Evolutionary conservation across 2,797 vertebrate species (phyloP).

Genomic region (Cetoscarus ocellatus): DNA sequence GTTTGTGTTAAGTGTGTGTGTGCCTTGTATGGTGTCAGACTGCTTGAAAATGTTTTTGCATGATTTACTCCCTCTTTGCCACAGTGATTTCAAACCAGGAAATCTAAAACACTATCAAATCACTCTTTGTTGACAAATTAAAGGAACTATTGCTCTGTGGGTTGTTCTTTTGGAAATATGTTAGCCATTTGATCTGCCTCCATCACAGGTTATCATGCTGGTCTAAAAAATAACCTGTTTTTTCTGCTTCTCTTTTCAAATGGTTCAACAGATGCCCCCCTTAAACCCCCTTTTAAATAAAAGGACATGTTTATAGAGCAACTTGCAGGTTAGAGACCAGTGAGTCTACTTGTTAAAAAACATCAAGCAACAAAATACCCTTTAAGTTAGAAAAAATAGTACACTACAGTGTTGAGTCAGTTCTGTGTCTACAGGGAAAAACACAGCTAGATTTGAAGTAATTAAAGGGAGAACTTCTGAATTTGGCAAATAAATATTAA

Average conservation of each 20-base stretch:
- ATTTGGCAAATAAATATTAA: too few species aligned
- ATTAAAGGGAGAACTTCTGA: too few species aligned
- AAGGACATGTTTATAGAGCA: neutral
- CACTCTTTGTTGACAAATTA: conserved; percentile 31
- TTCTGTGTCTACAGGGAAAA: too few species aligned
- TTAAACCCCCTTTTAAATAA: neutral
- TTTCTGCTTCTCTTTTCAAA: neutral
- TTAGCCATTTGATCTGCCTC: conserved; percentile 23
- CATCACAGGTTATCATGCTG: neutral
- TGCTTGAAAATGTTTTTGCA: conserved; percentile 44
- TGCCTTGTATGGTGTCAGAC: conserved; percentile 27
- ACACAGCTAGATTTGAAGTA: too few species aligned
- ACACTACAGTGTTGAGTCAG: too few species aligned
- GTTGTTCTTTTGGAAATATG: neutral
- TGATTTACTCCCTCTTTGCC: conserved; percentile 40
- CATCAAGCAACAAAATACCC: too few species aligned
- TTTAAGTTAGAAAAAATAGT: too few species aligned
- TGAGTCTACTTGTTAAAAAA: too few species aligned
- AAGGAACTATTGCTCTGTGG: conserved; percentile 19
- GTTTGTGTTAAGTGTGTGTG: conserved; percentile 13
- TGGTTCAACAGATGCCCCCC: neutral
- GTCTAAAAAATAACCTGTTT: too few species aligned
- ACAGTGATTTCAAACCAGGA: conserved; percentile 37
- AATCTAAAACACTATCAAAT: conserved; percentile 51
- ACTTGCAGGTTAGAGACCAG: too few species aligned